These are phyloP conservation scores for Jordanella pulchra DNA, from an alignment of 2,797 vertebrate genomes.

Conservation along the genomic window DNA sequence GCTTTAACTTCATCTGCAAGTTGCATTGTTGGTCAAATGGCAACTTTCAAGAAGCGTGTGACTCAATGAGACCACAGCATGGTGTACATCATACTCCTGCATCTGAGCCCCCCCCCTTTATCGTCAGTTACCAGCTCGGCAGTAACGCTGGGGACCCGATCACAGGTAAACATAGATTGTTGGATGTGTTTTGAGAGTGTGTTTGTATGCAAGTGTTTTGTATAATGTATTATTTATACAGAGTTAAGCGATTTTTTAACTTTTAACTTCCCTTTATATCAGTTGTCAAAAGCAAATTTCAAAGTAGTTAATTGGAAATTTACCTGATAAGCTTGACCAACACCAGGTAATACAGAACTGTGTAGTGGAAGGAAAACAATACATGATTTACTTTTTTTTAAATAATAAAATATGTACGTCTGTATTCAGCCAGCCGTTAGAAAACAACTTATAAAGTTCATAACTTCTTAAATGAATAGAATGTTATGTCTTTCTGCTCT, in stretches of 20 bases:
- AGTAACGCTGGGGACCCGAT: not conserved
- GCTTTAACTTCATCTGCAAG: conserved; percentile 26
- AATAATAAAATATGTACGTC: no score
- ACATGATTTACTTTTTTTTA: no score
- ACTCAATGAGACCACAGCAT: not conserved
- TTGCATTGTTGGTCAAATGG: not conserved
- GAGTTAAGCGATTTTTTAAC: not conserved
- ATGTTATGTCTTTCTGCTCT: no score
- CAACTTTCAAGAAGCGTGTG: accelerated
- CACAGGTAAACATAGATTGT: conserved; percentile 33
- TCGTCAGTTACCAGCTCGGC: accelerated
- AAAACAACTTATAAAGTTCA: no score
- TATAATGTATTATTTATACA: not conserved
- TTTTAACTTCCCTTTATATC: not conserved
- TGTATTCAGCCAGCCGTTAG: no score
- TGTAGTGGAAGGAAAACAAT: not conserved
- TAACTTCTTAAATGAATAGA: no score
- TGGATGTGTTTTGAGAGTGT: not conserved
- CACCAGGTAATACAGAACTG: not conserved
- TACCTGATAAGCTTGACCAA: not conserved
- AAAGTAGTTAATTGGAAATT: not conserved
- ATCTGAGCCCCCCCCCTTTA: accelerated
- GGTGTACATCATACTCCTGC: accelerated
- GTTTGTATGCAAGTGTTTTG: not conserved
- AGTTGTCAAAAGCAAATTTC: not conserved